phyloP scores from a whole-genome alignment of 2,888 invertebrate species.

The Drosophila helvetica region DNA sequence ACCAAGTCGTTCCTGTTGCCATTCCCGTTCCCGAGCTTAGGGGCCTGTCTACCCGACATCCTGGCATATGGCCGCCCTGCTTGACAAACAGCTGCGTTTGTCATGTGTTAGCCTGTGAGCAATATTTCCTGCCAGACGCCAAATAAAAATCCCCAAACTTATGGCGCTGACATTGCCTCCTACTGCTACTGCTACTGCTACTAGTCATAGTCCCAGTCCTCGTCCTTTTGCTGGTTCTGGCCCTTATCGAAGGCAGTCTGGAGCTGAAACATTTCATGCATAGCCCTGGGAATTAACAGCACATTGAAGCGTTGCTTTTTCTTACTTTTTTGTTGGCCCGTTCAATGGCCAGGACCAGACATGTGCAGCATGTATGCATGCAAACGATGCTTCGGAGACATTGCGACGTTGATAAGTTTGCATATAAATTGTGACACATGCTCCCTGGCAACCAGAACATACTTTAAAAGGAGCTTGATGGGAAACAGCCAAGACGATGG shows the following conservation, averaged over 20 bases:
- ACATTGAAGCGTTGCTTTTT: conserved; percentile 58
- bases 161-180: conserved; percentile 57
- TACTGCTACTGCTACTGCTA: conserved; percentile 16
- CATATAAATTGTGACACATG: conserved; percentile 78
- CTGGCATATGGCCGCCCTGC: conserved; percentile 10
- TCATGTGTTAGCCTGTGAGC: conserved; percentile 77
- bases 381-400: conserved; percentile 75
- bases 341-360: conserved; percentile 37
- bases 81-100: conserved; percentile 80
- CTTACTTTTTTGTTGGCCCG: conserved; percentile 18
- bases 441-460: conserved; percentile 27
- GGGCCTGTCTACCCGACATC: conserved; percentile 4
- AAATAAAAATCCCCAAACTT: conserved; percentile 80
- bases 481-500: conserved; percentile 5
- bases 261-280: conserved; percentile 48
- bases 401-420: conserved; percentile 77
- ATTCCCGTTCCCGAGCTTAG: neutral
- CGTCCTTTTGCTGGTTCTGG: conserved; percentile 23
- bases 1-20: conserved; percentile 35
- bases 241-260: conserved; percentile 9
- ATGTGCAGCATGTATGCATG: conserved; percentile 55
- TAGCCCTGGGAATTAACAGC: conserved; percentile 71
- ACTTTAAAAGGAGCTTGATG: conserved; percentile 33
- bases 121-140: conserved; percentile 75
- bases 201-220: neutral